These are phyloP conservation scores for Eupithecia subfuscata DNA, from an alignment of 2,888 invertebrate species.

Conservation along the genomic window DNA sequence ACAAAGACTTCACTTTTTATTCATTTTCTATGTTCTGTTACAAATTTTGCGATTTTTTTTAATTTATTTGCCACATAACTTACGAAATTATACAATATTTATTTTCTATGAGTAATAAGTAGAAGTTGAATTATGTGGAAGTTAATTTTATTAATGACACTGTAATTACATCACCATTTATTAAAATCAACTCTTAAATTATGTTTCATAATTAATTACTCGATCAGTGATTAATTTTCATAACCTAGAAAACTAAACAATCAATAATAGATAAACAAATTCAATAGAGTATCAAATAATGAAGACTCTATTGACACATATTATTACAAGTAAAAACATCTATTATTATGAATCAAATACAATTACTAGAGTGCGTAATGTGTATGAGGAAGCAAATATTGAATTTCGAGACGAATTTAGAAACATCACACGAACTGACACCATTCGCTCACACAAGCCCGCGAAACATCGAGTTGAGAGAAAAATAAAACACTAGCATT, in stretches of 20 bases:
- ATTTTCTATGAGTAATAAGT: constrained; percentile 71
- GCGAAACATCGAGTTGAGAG: constrained; percentile 51
- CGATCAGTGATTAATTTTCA: constrained; percentile 75
- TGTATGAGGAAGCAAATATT: constrained; percentile 60
- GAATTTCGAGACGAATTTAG: constrained; percentile 58
- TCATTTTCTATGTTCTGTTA: constrained; percentile 80
- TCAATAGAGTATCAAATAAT: constrained; percentile 65
- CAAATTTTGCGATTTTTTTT: constrained; percentile 82
- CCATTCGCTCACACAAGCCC: constrained; percentile 68
- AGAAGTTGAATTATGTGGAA: constrained; percentile 80
- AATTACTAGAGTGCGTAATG: constrained; percentile 48
- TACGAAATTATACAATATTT: constrained; percentile 73
- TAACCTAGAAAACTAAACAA: constrained; percentile 74
- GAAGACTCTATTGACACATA: constrained; percentile 61
- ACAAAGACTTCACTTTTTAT: constrained; percentile 83
- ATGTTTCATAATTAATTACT: constrained; percentile 78
- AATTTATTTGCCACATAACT: constrained; percentile 74
- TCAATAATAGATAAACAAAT: constrained; percentile 66
- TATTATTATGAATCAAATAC: constrained; percentile 64
- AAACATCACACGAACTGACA: constrained; percentile 68
- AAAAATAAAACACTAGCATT: constrained; percentile 70
- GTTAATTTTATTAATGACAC: constrained; percentile 81
- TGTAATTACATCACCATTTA: constrained; percentile 75
- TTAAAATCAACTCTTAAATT: constrained; percentile 77
- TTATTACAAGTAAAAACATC: constrained; percentile 65